Evolutionary conservation across 2,797 vertebrate genomes (phyloP).

Genomic region (Threskiornis aethiopicus): DNA sequence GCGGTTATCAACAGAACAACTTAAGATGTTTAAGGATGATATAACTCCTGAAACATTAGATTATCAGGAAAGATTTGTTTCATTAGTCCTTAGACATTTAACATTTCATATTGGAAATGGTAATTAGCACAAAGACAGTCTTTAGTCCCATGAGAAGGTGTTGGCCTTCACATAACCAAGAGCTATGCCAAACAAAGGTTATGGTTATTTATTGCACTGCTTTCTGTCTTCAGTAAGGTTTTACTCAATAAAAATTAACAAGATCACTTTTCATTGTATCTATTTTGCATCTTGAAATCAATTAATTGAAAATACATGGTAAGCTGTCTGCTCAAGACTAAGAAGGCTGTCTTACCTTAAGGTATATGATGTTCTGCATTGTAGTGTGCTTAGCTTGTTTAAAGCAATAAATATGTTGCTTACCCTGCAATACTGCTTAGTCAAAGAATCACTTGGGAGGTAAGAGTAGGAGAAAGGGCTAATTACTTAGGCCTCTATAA

Average conservation of each 20-base stretch:
- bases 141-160: constrained; percentile 40
- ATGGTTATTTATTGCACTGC: constrained; percentile 65
- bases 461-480: not conserved
- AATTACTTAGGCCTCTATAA: not conserved
- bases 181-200: constrained; percentile 55
- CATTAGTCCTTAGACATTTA: constrained; percentile 66
- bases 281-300: constrained; percentile 60
- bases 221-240: constrained; percentile 25
- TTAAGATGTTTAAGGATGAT: constrained; percentile 13
- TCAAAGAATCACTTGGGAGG: not conserved
- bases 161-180: constrained; percentile 40
- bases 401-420: not conserved
- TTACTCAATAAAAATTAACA: constrained; percentile 60
- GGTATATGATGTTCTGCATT: not conserved
- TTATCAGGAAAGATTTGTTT: constrained; percentile 54
- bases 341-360: constrained; percentile 5
- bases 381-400: not conserved
- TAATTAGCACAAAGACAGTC: constrained; percentile 64
- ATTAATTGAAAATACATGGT: constrained; percentile 36
- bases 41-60: constrained; percentile 22
- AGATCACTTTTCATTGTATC: not conserved
- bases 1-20: not conserved
- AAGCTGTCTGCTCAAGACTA: constrained; percentile 24
- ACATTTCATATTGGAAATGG: constrained; percentile 52
- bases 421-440: not conserved